Evolutionary conservation across 2,113 vertebrate species (phyloP).

Genomic region (Salvelinus namaycush): DNA sequence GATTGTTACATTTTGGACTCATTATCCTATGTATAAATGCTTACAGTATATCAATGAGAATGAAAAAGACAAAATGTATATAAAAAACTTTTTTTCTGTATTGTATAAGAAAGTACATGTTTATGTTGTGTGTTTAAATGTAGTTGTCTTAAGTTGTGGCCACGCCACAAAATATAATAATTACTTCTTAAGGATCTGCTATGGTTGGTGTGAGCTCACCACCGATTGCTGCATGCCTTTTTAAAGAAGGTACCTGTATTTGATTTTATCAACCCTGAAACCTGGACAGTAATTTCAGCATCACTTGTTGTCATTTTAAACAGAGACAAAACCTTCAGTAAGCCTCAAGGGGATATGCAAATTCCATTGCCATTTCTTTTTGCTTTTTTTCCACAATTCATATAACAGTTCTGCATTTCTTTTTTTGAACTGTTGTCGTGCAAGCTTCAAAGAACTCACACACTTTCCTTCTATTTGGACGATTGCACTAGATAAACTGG

Average conservation of each 20-base stretch:
- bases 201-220: too few relatives aligned
- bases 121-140: constrained; percentile 49
- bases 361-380: constrained; percentile 34
- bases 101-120: constrained; percentile 47
- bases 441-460: constrained; percentile 31
- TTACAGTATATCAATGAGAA: constrained; percentile 51
- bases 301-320: constrained; percentile 37
- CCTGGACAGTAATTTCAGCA: constrained; percentile 32
- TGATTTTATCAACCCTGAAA: background rate
- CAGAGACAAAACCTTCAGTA: constrained; percentile 31
- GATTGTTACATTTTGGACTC: constrained; percentile 59
- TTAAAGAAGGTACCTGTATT: too few relatives aligned
- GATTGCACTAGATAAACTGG: constrained; percentile 61
- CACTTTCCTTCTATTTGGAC: constrained; percentile 28
- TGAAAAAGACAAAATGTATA: constrained; percentile 49
- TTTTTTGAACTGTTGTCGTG: constrained; percentile 22
- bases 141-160: constrained; percentile 50
- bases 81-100: constrained; percentile 40
- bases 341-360: constrained; percentile 12
- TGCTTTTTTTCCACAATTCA: background rate
- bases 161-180: constrained; percentile 30
- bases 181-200: too few relatives aligned
- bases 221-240: too few relatives aligned
- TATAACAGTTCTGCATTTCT: constrained; percentile 11
- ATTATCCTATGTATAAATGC: constrained; percentile 58